Percentiles rank a stretch among this genome's conserved stretches.
Evolutionary conservation across 1,140 invertebrate genomes (phyloP).

Genomic region (Drosophila murphyi): DNA sequence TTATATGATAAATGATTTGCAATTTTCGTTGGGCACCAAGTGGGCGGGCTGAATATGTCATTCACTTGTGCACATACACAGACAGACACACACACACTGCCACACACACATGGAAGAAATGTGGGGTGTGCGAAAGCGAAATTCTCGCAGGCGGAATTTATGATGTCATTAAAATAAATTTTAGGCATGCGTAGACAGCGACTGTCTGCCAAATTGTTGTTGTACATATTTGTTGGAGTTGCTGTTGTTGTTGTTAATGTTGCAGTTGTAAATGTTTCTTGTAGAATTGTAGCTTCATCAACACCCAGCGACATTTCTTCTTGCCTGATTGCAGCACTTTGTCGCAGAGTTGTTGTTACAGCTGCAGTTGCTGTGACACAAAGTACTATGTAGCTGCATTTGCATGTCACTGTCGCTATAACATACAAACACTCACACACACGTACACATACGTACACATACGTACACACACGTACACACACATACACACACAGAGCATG

Average conservation of each 20-base stretch:
- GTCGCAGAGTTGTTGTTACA: constrained; percentile 41
- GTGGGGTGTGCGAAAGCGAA: constrained; percentile 32
- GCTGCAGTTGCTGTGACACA: constrained; percentile 60
- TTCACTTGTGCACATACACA: constrained; percentile 38
- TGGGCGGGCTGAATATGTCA: constrained; percentile 50
- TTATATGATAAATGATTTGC: constrained; percentile 70
- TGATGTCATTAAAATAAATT: constrained; percentile 81
- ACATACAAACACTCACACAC: constrained; percentile 40
- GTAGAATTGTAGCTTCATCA: constrained; percentile 37
- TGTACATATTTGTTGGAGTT: background rate
- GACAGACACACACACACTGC: constrained; percentile 8
- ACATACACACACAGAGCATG: constrained; percentile 11
- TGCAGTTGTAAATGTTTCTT: constrained; percentile 29
- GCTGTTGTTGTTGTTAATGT: constrained; percentile 9
- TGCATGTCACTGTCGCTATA: constrained; percentile 44
- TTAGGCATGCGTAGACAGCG: constrained; percentile 75
- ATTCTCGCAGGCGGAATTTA: constrained; percentile 66
- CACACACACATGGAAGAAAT: constrained; percentile 31
- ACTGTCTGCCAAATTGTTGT: constrained; percentile 50
- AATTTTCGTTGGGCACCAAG: constrained; percentile 38
- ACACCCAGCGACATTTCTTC: constrained; percentile 59
- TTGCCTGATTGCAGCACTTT: constrained; percentile 72
- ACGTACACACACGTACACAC: constrained; percentile 8
- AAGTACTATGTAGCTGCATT: constrained; percentile 76
- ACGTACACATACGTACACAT: background rate